These are phyloP conservation scores for Gobius niger DNA, from an alignment of 2,113 vertebrate genomes.

Conservation along the genomic window DNA sequence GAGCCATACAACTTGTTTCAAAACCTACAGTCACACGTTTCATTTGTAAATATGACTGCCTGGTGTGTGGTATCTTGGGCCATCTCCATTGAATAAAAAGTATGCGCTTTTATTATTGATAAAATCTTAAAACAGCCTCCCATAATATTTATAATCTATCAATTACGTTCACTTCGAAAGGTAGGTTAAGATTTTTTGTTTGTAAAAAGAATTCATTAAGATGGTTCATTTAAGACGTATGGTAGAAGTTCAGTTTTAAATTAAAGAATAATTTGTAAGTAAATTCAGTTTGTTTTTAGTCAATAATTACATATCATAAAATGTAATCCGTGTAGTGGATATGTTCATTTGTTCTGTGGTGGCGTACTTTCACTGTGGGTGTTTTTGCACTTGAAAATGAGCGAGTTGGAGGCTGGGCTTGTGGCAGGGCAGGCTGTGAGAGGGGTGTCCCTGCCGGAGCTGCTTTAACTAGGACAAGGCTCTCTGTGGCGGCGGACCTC, in stretches of 20 bases:
- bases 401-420: conserved; percentile 49
- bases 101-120: conserved; percentile 28
- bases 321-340: background rate
- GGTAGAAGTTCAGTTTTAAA: background rate
- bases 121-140: background rate
- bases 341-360: conserved; percentile 20
- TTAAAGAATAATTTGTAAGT: conserved; percentile 3
- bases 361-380: conserved; percentile 24
- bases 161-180: background rate
- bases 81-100: conserved; percentile 44
- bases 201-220: conserved; percentile 10
- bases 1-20: conserved; percentile 71
- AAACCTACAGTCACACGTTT: conserved; percentile 21
- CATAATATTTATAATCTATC: background rate
- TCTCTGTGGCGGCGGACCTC: conserved; percentile 65
- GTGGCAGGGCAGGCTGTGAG: conserved; percentile 46
- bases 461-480: conserved; percentile 75
- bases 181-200: background rate
- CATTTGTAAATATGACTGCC: conserved; percentile 29
- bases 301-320: background rate
- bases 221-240: background rate
- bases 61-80: conserved; percentile 41
- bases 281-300: conserved; percentile 20
- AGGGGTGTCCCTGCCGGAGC: conserved; percentile 57
- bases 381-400: conserved; percentile 49